Conservation (phyloP, 2,888 invertebrate genomes). For the Plusia festucae region DNA sequence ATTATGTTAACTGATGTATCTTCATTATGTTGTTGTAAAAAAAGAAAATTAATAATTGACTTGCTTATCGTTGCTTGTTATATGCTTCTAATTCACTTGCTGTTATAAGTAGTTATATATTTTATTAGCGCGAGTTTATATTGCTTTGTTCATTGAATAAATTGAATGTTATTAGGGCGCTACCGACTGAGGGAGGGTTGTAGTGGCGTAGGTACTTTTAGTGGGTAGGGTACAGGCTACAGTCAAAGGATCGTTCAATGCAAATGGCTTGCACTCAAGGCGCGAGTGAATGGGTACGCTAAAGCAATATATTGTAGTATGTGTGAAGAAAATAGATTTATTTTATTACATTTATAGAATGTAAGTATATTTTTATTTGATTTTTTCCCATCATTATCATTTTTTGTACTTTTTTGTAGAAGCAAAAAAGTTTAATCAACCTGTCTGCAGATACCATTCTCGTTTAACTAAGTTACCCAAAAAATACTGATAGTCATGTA, state of each 20-base stretch:
- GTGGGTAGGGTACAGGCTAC: no score
- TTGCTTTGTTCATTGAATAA: conserved; percentile 10
- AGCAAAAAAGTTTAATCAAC: background rate
- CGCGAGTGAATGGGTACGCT: conserved; percentile 12
- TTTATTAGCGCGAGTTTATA: conserved; percentile 23
- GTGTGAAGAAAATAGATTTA: conserved; percentile 1
- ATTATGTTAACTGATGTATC: background rate
- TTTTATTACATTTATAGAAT: background rate
- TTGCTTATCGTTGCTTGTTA: background rate
- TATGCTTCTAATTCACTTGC: conserved; percentile 3
- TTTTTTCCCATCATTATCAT: no score
- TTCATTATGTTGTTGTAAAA: background rate
- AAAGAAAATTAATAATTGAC: background rate
- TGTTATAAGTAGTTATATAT: conserved; percentile 22
- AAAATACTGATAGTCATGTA: background rate
- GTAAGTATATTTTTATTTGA: no score
- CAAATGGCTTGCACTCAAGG: conserved; percentile 46
- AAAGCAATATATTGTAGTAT: conserved; percentile 11
- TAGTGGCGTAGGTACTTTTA: no score
- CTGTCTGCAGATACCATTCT: background rate
- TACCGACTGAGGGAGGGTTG: background rate
- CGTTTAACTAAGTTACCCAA: background rate
- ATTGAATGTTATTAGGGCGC: conserved; percentile 5
- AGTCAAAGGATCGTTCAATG: conserved; percentile 33
- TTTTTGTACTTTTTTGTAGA: background rate